A percentile compares a stretch with the other conserved stretches of the same genome.
These are phyloP conservation scores for Nasua narica DNA, from an alignment of 2,797 vertebrate species.

Conservation along the genomic window DNA sequence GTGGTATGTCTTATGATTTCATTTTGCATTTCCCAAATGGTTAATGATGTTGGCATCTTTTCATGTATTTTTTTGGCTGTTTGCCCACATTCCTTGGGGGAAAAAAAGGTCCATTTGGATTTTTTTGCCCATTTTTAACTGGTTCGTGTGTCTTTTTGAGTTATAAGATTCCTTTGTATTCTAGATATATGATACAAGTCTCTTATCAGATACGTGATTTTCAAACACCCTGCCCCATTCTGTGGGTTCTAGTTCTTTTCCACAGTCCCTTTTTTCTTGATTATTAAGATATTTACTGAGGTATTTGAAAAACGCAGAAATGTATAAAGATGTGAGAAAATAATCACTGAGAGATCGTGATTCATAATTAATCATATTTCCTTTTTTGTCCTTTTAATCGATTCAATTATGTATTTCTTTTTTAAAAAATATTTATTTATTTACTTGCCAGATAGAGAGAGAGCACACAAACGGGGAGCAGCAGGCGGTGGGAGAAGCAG, in stretches of 20 bases:
- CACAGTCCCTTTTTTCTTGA: background rate
- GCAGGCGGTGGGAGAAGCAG: too few relatives aligned
- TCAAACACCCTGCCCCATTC: background rate
- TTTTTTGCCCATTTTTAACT: background rate
- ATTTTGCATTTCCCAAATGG: background rate
- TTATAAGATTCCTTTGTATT: background rate
- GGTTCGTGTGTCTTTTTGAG: background rate
- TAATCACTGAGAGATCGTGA: background rate
- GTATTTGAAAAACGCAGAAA: background rate
- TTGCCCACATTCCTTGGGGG: background rate
- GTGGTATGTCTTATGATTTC: background rate
- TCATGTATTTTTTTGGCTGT: too few relatives aligned
- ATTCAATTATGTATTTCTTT: slow-evolving; percentile 1
- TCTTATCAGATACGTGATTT: background rate
- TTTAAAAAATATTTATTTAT: background rate
- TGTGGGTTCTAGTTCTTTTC: background rate
- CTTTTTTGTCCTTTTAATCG: background rate
- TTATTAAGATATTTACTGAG: background rate
- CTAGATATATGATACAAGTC: background rate
- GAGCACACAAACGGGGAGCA: too few relatives aligned
- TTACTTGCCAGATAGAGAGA: too few relatives aligned
- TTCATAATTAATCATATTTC: background rate
- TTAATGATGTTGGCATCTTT: background rate
- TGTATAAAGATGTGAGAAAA: background rate
- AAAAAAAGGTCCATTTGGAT: background rate